Evolutionary conservation across 2,888 invertebrate species (phyloP).

Genomic region (Drosophila kanekoi): DNA sequence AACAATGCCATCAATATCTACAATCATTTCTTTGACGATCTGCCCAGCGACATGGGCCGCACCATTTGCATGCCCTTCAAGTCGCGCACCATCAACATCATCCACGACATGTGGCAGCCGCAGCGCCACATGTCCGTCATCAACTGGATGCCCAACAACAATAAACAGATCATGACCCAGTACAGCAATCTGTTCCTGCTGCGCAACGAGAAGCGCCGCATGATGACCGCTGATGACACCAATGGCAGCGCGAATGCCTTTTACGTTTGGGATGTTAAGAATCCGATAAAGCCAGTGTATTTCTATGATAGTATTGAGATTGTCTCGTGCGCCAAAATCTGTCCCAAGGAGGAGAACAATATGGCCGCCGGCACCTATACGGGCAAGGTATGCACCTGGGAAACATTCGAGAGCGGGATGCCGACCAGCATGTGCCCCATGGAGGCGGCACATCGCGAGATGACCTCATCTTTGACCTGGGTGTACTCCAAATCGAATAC

Average conservation of each 20-base stretch:
- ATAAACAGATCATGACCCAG: slow-evolving; percentile 68
- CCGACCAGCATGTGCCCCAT: slow-evolving; percentile 90
- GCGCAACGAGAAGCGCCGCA: slow-evolving; percentile 9
- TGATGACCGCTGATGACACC: slow-evolving; percentile 25
- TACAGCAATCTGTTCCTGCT: slow-evolving; percentile 56
- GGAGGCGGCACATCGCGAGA: slow-evolving; percentile 94
- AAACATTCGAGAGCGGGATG: slow-evolving; percentile 91
- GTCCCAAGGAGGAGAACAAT: slow-evolving; percentile 92
- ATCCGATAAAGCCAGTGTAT: slow-evolving; percentile 88
- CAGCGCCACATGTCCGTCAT: slow-evolving; percentile 86
- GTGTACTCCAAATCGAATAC: slow-evolving; percentile 96
- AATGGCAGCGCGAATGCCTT: slow-evolving; percentile 66
- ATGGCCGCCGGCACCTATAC: slow-evolving; percentile 90
- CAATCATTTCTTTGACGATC: slow-evolving; percentile 89
- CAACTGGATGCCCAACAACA: slow-evolving; percentile 89
- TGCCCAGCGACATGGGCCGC: slow-evolving; percentile 83
- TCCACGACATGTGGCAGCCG: slow-evolving; percentile 87
- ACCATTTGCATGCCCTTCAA: slow-evolving; percentile 87
- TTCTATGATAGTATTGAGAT: slow-evolving; percentile 90
- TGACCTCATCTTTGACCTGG: slow-evolving; percentile 93
- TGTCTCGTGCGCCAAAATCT: slow-evolving; percentile 92
- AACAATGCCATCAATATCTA: slow-evolving; percentile 94
- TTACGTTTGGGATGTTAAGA: slow-evolving; percentile 79
- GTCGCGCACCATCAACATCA: slow-evolving; percentile 89
- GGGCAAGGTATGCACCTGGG: slow-evolving; percentile 93